phyloP scores from a whole-genome alignment of 2,113 vertebrate species.

The Hippocampus comes region DNA sequence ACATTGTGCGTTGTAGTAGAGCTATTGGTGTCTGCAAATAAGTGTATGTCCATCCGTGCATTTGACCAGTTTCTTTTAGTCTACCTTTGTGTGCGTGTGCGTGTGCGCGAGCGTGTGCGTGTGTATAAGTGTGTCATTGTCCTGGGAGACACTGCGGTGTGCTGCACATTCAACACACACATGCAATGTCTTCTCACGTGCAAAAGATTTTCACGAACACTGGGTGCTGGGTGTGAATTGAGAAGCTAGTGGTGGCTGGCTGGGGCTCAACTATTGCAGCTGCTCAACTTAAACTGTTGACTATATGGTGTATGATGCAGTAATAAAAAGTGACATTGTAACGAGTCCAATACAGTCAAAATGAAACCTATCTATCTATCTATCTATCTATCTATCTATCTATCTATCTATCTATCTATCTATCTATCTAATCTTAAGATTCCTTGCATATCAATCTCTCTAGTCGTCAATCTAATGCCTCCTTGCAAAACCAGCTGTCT shows the following conservation, averaged over 20 bases:
- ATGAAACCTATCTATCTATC: no score
- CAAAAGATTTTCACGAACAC: constrained; percentile 21
- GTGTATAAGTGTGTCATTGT: constrained; percentile 16
- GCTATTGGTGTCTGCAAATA: background rate
- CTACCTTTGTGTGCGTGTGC: background rate
- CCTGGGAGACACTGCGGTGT: constrained; percentile 54
- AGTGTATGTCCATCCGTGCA: background rate
- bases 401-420: background rate
- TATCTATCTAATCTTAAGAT: background rate
- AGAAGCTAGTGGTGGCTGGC: constrained; percentile 16
- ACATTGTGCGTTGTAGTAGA: constrained; percentile 11
- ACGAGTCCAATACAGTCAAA: background rate
- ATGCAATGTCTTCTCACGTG: constrained; percentile 31
- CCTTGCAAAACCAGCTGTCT: background rate
- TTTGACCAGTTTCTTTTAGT: background rate
- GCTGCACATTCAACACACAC: constrained; percentile 52
- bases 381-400: background rate
- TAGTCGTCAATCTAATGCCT: no score
- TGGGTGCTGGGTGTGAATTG: constrained; percentile 21
- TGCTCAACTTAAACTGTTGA: constrained; percentile 43
- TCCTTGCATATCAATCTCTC: background rate
- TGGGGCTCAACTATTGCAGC: constrained; percentile 27
- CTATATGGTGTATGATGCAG: background rate
- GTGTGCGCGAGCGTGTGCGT: background rate
- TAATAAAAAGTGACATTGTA: background rate